Evolutionary conservation across 2,888 invertebrate species (phyloP).

Genomic region (Caenorhabditis sp.): DNA sequence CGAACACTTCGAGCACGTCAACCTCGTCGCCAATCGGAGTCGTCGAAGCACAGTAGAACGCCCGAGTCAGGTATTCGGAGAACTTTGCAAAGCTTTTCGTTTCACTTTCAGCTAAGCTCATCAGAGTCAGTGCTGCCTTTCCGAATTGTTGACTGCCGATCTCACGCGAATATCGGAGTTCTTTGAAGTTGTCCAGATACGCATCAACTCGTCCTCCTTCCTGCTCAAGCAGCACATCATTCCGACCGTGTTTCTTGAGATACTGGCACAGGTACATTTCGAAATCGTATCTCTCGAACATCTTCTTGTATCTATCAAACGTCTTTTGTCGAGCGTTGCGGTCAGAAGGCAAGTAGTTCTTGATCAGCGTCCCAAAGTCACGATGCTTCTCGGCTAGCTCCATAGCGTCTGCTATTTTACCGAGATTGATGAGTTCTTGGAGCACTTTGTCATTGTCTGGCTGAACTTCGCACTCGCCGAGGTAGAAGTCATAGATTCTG

Average conservation of each 20-base stretch:
- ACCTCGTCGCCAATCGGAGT: constrained; percentile 3
- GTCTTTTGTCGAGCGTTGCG: constrained; percentile 19
- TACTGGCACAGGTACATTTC: constrained; percentile 66
- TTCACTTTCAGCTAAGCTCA: constrained; percentile 57
- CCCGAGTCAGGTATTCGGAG: constrained; percentile 36
- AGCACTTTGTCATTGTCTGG: constrained; percentile 45
- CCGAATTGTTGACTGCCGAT: constrained; percentile 58
- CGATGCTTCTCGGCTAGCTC: constrained; percentile 48
- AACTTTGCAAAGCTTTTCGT: constrained; percentile 53
- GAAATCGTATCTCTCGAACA: constrained; percentile 50
- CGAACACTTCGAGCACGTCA: constrained; percentile 36
- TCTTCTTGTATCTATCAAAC: constrained; percentile 52
- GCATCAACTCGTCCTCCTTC: constrained; percentile 50
- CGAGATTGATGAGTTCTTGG: constrained; percentile 29
- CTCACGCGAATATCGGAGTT: constrained; percentile 56
- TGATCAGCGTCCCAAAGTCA: constrained; percentile 55
- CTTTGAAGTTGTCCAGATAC: constrained; percentile 62
- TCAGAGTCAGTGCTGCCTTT: constrained; percentile 59
- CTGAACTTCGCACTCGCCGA: constrained; percentile 30
- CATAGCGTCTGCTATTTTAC: constrained; percentile 37
- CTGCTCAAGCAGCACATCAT: constrained; percentile 54
- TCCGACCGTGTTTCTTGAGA: constrained; percentile 41
- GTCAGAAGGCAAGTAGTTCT: constrained; percentile 34
- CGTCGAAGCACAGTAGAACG: constrained; percentile 40
- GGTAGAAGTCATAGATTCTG: constrained; percentile 56